Evolutionary conservation across 2,888 invertebrate genomes (phyloP).

Genomic region (Leucania comma): DNA sequence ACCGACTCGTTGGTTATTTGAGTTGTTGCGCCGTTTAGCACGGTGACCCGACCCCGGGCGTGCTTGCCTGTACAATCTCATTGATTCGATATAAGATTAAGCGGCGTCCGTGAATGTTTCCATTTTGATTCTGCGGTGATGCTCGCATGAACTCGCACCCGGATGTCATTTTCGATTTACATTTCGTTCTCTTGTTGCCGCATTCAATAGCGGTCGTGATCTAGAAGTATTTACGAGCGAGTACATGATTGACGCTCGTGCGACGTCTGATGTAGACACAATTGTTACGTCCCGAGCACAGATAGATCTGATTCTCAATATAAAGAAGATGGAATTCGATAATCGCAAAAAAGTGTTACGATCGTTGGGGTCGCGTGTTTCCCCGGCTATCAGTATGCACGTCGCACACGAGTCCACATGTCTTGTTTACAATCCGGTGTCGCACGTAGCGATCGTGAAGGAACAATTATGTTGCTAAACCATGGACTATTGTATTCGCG

Average conservation of each 20-base stretch:
- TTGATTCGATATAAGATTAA: slow-evolving; percentile 87
- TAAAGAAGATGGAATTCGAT: slow-evolving; percentile 71
- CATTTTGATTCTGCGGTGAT: slow-evolving; percentile 84
- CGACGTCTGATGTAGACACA: slow-evolving; percentile 67
- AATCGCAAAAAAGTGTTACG: slow-evolving; percentile 75
- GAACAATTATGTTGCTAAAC: slow-evolving; percentile 74
- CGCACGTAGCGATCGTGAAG: slow-evolving; percentile 71
- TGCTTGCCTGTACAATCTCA: slow-evolving; percentile 81
- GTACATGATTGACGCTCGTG: slow-evolving; percentile 77
- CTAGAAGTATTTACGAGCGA: slow-evolving; percentile 70
- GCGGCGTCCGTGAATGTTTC: slow-evolving; percentile 84
- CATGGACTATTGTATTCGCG: slow-evolving; percentile 72
- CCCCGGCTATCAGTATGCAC: slow-evolving; percentile 83
- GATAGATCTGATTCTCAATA: slow-evolving; percentile 58
- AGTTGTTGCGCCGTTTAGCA: slow-evolving; percentile 85
- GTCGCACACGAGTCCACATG: slow-evolving; percentile 64
- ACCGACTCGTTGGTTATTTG: slow-evolving; percentile 71
- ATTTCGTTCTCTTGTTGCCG: slow-evolving; percentile 81
- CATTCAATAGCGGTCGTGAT: slow-evolving; percentile 80
- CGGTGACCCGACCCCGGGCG: slow-evolving; percentile 82
- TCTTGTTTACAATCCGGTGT: slow-evolving; percentile 80
- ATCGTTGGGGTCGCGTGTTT: slow-evolving; percentile 77
- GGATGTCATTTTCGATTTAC: slow-evolving; percentile 87
- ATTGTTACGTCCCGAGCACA: slow-evolving; percentile 57
- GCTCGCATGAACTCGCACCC: slow-evolving; percentile 86